Conservation (phyloP, 1,140 invertebrate genomes). For the Penaeus chinensis region DNA sequence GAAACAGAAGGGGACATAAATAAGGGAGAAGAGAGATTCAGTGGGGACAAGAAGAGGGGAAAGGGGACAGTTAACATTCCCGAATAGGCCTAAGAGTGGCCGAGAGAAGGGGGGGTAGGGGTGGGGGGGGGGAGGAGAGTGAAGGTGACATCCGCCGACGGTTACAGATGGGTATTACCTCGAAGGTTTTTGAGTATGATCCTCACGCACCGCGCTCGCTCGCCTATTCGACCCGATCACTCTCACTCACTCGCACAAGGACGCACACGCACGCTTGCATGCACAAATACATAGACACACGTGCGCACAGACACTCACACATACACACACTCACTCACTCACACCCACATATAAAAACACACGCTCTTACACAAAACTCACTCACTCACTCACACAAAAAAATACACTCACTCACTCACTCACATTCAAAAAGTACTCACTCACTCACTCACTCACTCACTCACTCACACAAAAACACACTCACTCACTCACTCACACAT, state of each 20-base stretch:
- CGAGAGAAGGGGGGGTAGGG: neutral
- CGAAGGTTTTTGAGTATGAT: neutral
- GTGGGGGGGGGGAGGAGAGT: neutral
- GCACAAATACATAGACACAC: conserved; percentile 17
- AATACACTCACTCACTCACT: no score
- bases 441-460: no score
- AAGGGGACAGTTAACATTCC: neutral
- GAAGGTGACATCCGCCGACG: neutral
- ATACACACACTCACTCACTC: conserved; percentile 14
- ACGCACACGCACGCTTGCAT: conserved; percentile 5
- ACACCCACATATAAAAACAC: conserved; percentile 21
- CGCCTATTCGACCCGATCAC: neutral
- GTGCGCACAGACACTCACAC: neutral
- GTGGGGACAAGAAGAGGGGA: neutral
- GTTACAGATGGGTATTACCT: neutral
- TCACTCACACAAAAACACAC: neutral
- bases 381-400: neutral
- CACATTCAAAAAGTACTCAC: no score
- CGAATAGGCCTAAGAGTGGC: neutral
- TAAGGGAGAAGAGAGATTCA: no score
- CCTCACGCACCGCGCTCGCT: neutral
- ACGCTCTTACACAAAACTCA: conserved; percentile 3
- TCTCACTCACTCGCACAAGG: neutral
- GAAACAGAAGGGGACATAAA: no score
- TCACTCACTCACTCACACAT: neutral